Evolutionary conservation across 2,113 vertebrate species (phyloP).

Genomic region (Crotalus tigris): DNA sequence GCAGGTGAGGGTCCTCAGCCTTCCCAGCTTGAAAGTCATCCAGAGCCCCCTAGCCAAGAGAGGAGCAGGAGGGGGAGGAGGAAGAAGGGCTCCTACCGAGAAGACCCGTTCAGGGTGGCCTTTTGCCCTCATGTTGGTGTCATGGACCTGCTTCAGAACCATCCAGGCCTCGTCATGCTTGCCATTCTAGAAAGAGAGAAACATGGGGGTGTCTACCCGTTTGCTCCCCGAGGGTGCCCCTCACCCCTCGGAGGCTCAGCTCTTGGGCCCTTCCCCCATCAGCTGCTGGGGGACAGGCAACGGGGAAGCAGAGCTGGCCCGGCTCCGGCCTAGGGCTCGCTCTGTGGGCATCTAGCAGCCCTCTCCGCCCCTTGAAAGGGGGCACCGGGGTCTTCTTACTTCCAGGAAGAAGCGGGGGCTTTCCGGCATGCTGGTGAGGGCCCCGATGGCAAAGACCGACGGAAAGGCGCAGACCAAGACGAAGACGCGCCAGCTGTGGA

Average conservation of each 20-base stretch:
- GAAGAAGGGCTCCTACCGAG: constrained; percentile 74
- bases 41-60: neutral
- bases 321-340: neutral
- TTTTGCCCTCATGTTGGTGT: constrained; percentile 98
- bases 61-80: too few relatives aligned
- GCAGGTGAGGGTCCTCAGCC: too few relatives aligned
- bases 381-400: constrained; percentile 64
- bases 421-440: constrained; percentile 94
- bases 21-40: neutral
- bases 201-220: too few relatives aligned
- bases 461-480: constrained; percentile 96
- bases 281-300: neutral
- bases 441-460: constrained; percentile 91
- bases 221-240: neutral
- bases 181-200: constrained; percentile 79
- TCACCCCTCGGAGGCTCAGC: neutral
- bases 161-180: constrained; percentile 98
- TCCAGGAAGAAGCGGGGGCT: constrained; percentile 96
- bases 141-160: constrained; percentile 97
- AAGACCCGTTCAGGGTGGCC: constrained; percentile 94
- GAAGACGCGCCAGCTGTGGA: constrained; percentile 99
- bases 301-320: too few relatives aligned
- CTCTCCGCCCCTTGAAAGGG: neutral
- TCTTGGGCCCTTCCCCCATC: neutral
- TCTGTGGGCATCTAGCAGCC: too few relatives aligned